A percentile compares a stretch with the other conserved stretches of the same genome.
Conservation (phyloP, 2,888 invertebrate species). For the Drosophila algonquin region DNA sequence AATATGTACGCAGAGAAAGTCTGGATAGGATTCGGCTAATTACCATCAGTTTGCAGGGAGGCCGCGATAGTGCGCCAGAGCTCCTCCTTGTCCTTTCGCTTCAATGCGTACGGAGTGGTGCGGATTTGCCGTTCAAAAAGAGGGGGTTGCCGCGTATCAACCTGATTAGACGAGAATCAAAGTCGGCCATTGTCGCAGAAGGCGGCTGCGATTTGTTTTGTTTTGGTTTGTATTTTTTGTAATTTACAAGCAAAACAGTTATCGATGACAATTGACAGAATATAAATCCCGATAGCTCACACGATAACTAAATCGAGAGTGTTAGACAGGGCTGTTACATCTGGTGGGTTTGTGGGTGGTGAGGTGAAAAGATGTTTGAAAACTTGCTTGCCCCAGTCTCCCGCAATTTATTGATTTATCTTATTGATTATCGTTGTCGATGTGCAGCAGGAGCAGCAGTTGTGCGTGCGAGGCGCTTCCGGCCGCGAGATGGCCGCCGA, state of each 20-base stretch:
- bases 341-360: not conserved
- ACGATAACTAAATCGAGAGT: not conserved
- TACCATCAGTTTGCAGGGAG: constrained; percentile 74
- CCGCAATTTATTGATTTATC: constrained; percentile 45
- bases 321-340: not conserved
- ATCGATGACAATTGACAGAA: too few relatives aligned
- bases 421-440: constrained; percentile 6
- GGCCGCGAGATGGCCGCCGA: constrained; percentile 85
- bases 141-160: constrained; percentile 75
- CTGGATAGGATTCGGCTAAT: not conserved
- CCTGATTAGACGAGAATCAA: constrained; percentile 70
- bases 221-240: not conserved
- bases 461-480: not conserved
- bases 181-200: constrained; percentile 44
- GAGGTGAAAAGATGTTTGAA: not conserved
- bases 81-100: constrained; percentile 68
- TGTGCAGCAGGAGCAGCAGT: not conserved
- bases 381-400: not conserved
- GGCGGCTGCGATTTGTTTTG: not conserved
- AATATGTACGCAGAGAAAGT: not conserved
- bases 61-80: constrained; percentile 77
- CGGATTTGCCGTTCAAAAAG: constrained; percentile 69
- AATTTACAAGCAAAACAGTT: not conserved
- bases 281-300: too few relatives aligned
- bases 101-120: constrained; percentile 65